Evolutionary conservation across 1,140 invertebrate genomes (phyloP).

Genomic region (Leguminivora glycinivorella): DNA sequence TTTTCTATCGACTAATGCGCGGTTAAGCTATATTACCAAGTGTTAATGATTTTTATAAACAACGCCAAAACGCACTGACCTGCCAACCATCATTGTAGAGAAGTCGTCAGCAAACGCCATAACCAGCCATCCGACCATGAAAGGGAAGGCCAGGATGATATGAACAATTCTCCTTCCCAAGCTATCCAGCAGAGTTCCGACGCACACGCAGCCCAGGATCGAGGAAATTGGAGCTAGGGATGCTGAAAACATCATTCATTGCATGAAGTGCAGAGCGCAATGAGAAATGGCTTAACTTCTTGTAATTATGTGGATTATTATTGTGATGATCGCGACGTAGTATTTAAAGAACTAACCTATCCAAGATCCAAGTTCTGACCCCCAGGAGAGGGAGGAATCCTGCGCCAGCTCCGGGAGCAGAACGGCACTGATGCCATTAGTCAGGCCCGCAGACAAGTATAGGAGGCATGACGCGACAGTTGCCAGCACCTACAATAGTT

Average conservation of each 20-base stretch:
- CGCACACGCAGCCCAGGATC: constrained; percentile 72
- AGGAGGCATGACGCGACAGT: constrained; percentile 32
- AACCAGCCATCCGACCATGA: constrained; percentile 80
- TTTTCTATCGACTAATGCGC: too few relatives aligned
- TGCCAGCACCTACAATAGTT: constrained; percentile 31
- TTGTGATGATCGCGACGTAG: too few relatives aligned
- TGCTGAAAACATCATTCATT: constrained; percentile 61
- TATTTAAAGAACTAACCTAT: too few relatives aligned
- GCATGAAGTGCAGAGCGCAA: too few relatives aligned
- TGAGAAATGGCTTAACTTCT: too few relatives aligned
- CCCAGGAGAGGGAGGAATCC: constrained; percentile 31
- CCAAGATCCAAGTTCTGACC: constrained; percentile 37
- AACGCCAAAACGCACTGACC: constrained; percentile 72
- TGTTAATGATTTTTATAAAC: too few relatives aligned
- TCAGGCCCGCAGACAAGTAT: constrained; percentile 33
- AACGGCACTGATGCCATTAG: constrained; percentile 31
- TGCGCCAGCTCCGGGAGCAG: constrained; percentile 34
- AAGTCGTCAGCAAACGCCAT: constrained; percentile 72
- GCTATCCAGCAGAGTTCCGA: constrained; percentile 78
- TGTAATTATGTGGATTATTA: too few relatives aligned
- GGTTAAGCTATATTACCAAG: too few relatives aligned
- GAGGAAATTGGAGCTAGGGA: constrained; percentile 72
- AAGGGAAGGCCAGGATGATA: constrained; percentile 76
- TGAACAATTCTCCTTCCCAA: constrained; percentile 81
- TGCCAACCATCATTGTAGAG: constrained; percentile 76